Evolutionary conservation across 2,888 invertebrate genomes (phyloP).

Genomic region (Bhutanitis thaidina): DNA sequence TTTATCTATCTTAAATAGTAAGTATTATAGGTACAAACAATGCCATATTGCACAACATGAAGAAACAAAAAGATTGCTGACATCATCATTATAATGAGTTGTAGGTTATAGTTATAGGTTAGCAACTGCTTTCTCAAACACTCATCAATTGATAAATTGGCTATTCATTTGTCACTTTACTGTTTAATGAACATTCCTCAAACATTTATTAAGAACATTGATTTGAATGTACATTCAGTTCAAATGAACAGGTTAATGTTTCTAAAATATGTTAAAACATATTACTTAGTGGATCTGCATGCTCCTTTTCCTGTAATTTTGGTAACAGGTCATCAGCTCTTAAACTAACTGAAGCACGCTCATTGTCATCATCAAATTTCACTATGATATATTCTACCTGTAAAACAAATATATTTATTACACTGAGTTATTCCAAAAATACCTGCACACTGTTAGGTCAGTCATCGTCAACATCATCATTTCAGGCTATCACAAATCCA

Average conservation of each 20-base stretch:
- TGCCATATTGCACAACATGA: neutral
- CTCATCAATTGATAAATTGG: neutral
- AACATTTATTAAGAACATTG: too few relatives aligned
- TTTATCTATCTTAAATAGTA: neutral
- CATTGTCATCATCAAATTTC: constrained; percentile 93
- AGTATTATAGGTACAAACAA: neutral
- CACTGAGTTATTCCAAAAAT: too few relatives aligned
- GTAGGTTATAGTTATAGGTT: neutral
- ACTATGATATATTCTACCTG: constrained; percentile 96
- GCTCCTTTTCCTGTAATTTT: constrained; percentile 90
- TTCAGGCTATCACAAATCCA: too few relatives aligned
- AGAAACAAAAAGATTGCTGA: neutral
- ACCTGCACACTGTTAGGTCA: too few relatives aligned
- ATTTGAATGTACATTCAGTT: too few relatives aligned
- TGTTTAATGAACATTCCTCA: too few relatives aligned
- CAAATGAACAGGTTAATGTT: too few relatives aligned
- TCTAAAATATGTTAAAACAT: constrained; percentile 22
- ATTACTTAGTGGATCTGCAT: constrained; percentile 85
- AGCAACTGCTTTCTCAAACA: neutral
- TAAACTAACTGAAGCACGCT: constrained; percentile 91
- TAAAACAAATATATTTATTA: constrained; percentile 27
- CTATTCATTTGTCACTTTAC: too few relatives aligned
- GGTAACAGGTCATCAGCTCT: constrained; percentile 89
- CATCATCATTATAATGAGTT: neutral
- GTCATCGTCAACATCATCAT: too few relatives aligned